phyloP scores from a whole-genome alignment of 1,140 invertebrate species.

The Monomorium pharaonis region DNA sequence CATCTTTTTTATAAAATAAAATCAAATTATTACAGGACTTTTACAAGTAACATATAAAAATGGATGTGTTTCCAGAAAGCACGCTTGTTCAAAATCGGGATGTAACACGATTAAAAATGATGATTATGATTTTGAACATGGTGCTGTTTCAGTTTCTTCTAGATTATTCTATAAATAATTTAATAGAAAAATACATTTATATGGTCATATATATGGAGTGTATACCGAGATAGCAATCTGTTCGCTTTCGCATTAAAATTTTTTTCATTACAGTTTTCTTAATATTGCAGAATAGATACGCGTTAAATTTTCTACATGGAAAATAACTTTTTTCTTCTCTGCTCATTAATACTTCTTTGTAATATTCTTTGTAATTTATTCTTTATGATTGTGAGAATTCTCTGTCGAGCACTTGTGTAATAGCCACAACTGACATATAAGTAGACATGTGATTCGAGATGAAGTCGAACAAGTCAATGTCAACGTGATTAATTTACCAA shows the following conservation, averaged over 20 bases:
- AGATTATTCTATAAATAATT: not conserved
- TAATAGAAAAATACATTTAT: not conserved
- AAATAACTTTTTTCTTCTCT: not conserved
- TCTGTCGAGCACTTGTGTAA: not conserved
- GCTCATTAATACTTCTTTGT: not conserved
- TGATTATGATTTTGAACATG: too few relatives aligned
- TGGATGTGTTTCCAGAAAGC: not conserved
- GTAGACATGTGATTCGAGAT: not conserved
- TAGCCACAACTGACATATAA: not conserved
- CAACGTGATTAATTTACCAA: constrained; percentile 29
- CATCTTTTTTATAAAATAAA: too few relatives aligned
- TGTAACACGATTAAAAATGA: too few relatives aligned
- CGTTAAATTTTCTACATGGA: not conserved
- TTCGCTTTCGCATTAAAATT: not conserved
- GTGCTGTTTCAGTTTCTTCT: too few relatives aligned
- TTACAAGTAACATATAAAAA: not conserved
- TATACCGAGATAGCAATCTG: not conserved
- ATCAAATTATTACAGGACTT: not conserved
- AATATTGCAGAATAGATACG: not conserved
- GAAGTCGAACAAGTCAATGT: constrained; percentile 33
- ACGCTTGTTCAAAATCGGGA: too few relatives aligned
- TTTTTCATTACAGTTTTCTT: not conserved
- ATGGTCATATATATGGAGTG: not conserved
- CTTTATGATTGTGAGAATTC: not conserved
- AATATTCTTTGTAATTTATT: not conserved